These are phyloP conservation scores for Hypothenemus hampei DNA, from an alignment of 1,140 invertebrate species.

Conservation along the genomic window DNA sequence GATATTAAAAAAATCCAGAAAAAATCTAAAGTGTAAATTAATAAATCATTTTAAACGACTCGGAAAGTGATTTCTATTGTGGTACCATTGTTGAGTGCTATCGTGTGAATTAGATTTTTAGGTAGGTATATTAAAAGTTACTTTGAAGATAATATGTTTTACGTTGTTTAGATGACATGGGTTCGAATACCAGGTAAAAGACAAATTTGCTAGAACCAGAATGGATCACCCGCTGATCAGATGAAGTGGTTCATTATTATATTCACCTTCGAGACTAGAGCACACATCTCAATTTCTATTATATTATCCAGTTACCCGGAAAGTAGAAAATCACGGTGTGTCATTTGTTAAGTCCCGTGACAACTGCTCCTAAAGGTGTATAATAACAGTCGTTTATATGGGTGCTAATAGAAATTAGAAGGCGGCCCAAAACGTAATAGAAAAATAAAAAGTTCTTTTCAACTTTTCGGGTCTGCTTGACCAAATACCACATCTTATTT, in stretches of 20 bases:
- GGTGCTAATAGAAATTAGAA: slow-evolving; percentile 23
- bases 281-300: slow-evolving; percentile 27
- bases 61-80: no score
- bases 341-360: slow-evolving; percentile 28
- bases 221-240: slow-evolving; percentile 18
- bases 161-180: slow-evolving; percentile 9
- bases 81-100: no score
- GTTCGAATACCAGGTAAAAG: slow-evolving; percentile 19
- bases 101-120: slow-evolving; percentile 23
- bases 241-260: slow-evolving; percentile 10
- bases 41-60: no score
- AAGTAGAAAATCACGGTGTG: slow-evolving; percentile 30
- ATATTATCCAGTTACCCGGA: slow-evolving; percentile 27
- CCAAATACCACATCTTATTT: slow-evolving; percentile 11
- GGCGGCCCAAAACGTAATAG: slow-evolving; percentile 31
- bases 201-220: slow-evolving; percentile 36
- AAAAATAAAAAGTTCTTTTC: slow-evolving; percentile 28
- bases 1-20: no score
- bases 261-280: no score
- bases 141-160: slow-evolving; percentile 20
- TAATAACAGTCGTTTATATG: slow-evolving; percentile 21
- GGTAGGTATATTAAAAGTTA: slow-evolving; percentile 23
- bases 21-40: no score
- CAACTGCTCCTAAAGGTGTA: slow-evolving; percentile 11
- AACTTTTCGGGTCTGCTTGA: neutral